phyloP scores from a whole-genome alignment of 2,797 vertebrate species.

The Ispidina lecontei region DNA sequence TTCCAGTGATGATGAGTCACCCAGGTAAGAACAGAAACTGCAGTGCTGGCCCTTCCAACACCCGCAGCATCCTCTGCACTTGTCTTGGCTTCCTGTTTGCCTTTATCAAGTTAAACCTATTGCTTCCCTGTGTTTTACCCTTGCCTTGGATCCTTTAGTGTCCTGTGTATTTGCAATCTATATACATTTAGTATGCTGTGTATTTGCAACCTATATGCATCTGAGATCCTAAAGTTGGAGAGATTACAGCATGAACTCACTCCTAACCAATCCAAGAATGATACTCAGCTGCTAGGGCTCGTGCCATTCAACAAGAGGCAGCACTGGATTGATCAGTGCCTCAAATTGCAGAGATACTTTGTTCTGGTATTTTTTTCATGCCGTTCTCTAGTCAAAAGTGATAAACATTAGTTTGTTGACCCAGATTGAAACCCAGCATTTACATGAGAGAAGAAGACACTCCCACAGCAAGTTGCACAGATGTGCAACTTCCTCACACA shows the following conservation, averaged over 20 bases:
- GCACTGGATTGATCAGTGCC: not conserved
- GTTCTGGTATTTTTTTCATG: not conserved
- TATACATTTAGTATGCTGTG: not conserved
- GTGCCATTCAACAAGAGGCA: not conserved
- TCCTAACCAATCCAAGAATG: not conserved
- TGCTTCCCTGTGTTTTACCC: not conserved
- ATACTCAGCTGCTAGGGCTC: not conserved
- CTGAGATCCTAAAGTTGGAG: not conserved
- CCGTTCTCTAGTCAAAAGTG: not conserved
- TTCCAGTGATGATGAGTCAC: not conserved
- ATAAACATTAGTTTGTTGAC: not conserved
- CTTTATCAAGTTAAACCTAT: not conserved
- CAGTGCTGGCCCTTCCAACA: not conserved
- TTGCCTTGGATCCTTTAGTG: not conserved
- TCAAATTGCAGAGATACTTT: not conserved
- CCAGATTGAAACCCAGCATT: not conserved
- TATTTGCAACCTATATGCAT: not conserved
- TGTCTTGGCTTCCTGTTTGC: conserved; percentile 14
- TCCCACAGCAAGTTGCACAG: conserved; percentile 5
- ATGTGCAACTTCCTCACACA: conserved; percentile 12
- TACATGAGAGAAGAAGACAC: conserved; percentile 23
- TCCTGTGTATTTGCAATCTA: not conserved
- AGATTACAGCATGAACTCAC: not conserved
- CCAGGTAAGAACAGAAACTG: not conserved
- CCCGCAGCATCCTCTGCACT: not conserved